phyloP scores from a whole-genome alignment of 2,797 vertebrate genomes.

The Spinibarbus caldwelli region DNA sequence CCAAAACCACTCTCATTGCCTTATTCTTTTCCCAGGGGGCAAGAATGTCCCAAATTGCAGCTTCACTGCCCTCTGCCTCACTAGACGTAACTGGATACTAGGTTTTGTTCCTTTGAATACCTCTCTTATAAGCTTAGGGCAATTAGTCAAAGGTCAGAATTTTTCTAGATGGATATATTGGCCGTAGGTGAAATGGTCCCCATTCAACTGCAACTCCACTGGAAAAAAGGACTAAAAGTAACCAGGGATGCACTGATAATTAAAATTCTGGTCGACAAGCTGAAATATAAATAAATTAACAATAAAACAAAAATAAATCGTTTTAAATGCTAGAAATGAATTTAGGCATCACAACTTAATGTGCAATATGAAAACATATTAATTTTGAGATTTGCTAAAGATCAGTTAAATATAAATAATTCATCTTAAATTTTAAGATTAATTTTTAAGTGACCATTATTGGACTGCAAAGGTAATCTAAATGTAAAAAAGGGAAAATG shows the following conservation, averaged over 20 bases:
- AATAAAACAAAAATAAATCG: background rate
- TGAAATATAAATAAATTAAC: background rate
- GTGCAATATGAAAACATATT: background rate
- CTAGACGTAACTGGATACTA: constrained; percentile 57
- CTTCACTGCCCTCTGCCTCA: constrained; percentile 49
- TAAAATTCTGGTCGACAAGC: background rate
- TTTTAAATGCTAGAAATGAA: background rate
- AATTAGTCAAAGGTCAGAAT: constrained; percentile 50
- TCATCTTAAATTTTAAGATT: background rate
- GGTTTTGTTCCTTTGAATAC: constrained; percentile 40
- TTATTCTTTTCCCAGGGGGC: constrained; percentile 52
- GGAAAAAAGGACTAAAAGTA: background rate
- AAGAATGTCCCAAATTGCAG: constrained; percentile 63
- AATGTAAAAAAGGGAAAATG: background rate
- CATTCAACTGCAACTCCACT: background rate
- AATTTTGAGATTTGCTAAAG: background rate
- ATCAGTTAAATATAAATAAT: background rate
- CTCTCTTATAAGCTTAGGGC: constrained; percentile 44
- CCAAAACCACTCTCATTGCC: constrained; percentile 53
- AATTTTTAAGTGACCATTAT: background rate
- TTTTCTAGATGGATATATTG: constrained; percentile 34
- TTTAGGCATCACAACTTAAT: background rate
- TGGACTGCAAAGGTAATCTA: background rate
- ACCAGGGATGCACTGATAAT: background rate
- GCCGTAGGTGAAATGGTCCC: constrained; percentile 7